A percentile compares a stretch with the other conserved stretches of the same genome.
phyloP scores from a whole-genome alignment of 2,113 vertebrate species.

The Prochilodus magdalenae region DNA sequence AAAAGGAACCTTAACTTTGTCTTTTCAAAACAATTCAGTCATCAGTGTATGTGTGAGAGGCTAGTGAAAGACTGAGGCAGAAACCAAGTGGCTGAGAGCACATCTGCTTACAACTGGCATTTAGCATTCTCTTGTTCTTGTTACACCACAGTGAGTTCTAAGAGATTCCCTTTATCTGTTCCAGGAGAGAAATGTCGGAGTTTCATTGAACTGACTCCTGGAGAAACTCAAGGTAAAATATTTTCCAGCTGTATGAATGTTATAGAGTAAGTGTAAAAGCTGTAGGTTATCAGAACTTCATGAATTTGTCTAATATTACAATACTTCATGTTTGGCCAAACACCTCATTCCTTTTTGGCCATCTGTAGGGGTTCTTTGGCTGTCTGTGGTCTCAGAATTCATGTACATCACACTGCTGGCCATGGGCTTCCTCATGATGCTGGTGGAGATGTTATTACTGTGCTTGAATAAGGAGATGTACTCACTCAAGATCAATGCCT shows the following conservation, averaged over 20 bases:
- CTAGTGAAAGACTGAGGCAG: neutral
- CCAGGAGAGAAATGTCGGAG: slow-evolving; percentile 82
- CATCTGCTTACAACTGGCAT: neutral
- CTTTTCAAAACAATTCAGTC: neutral
- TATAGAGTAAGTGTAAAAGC: neutral
- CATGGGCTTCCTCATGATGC: slow-evolving; percentile 83
- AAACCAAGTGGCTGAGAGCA: neutral
- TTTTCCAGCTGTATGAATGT: neutral
- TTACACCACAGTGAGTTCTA: too few species aligned
- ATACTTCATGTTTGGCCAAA: too few species aligned
- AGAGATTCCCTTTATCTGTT: slow-evolving; percentile 9
- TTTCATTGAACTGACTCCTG: slow-evolving; percentile 83
- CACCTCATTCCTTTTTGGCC: neutral
- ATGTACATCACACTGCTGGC: slow-evolving; percentile 81
- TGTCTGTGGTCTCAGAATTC: slow-evolving; percentile 82
- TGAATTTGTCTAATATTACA: too few species aligned
- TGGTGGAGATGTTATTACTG: slow-evolving; percentile 76
- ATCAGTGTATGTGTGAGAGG: neutral
- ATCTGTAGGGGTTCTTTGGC: slow-evolving; percentile 81
- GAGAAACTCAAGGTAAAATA: slow-evolving; percentile 76
- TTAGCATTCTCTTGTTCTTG: neutral
- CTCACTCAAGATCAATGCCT: slow-evolving; percentile 84
- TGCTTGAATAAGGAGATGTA: slow-evolving; percentile 79
- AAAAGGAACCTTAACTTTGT: neutral
- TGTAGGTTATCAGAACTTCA: too few species aligned